Evolutionary conservation across 2,113 vertebrate species (phyloP).

Genomic region (Seriola rivoliana): DNA sequence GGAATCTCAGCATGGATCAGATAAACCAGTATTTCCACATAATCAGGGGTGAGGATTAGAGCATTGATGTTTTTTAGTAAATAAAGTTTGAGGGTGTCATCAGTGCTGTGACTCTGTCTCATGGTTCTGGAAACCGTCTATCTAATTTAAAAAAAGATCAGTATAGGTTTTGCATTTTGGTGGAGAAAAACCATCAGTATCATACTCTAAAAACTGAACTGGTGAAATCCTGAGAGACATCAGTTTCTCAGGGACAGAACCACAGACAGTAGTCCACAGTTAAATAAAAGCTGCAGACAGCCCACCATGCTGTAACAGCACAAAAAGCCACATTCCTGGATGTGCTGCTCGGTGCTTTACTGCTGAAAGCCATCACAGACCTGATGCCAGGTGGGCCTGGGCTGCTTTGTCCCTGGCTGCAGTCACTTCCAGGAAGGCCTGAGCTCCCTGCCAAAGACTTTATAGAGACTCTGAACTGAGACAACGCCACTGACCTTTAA

Average conservation of each 20-base stretch:
- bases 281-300: neutral
- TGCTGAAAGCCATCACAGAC: neutral
- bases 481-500: slow-evolving; percentile 37
- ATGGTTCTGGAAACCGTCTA: neutral
- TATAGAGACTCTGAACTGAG: slow-evolving; percentile 15
- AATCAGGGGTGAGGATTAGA: slow-evolving; percentile 8
- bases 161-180: neutral
- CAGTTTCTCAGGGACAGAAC: neutral
- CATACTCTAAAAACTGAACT: neutral
- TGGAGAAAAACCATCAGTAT: neutral
- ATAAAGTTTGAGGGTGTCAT: neutral
- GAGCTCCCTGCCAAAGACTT: slow-evolving; percentile 24
- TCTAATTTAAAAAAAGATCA: no score
- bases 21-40: neutral
- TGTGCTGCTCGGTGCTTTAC: neutral
- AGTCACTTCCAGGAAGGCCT: slow-evolving; percentile 21
- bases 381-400: slow-evolving; percentile 23
- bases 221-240: no score
- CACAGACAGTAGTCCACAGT: neutral
- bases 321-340: slow-evolving; percentile 13
- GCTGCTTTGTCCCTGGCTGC: slow-evolving; percentile 26
- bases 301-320: neutral
- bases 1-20: slow-evolving; percentile 4
- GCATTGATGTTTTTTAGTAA: neutral
- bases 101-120: neutral